phyloP scores from a whole-genome alignment of 1,140 invertebrate genomes.

The Hormaphis cornu region DNA sequence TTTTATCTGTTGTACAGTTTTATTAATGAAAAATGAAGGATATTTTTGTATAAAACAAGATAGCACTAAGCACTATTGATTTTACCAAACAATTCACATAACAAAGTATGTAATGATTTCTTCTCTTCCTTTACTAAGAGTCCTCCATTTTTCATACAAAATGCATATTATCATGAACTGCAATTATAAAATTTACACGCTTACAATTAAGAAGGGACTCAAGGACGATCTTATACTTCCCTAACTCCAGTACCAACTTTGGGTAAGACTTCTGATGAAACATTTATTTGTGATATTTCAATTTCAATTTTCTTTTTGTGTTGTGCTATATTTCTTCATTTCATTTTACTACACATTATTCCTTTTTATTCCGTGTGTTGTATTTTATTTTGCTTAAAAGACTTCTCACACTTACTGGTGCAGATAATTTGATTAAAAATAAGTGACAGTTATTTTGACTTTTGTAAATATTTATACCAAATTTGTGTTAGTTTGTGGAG shows the following conservation, averaged over 20 bases:
- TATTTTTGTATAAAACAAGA: background rate
- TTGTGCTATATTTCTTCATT: background rate
- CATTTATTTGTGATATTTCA: background rate
- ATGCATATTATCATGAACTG: background rate
- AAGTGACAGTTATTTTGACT: background rate
- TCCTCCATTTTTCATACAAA: background rate
- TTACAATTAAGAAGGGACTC: constrained; percentile 35
- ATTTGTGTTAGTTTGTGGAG: background rate
- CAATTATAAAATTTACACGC: constrained; percentile 25
- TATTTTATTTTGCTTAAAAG: background rate
- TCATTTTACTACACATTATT: background rate
- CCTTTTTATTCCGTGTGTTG: background rate
- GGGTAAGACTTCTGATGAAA: constrained; percentile 38
- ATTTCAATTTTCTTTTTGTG: background rate
- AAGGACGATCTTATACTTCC: constrained; percentile 41
- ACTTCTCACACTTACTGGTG: background rate
- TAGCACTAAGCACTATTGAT: background rate
- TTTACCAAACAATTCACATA: background rate
- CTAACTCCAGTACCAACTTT: constrained; percentile 41
- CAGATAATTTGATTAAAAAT: background rate
- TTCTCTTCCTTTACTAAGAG: background rate
- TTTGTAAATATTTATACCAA: background rate
- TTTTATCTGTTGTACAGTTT: background rate
- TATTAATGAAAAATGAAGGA: constrained; percentile 1
- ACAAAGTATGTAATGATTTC: too few relatives aligned